Evolutionary conservation across 2,797 vertebrate genomes (phyloP).

Genomic region (Trachurus trachurus): DNA sequence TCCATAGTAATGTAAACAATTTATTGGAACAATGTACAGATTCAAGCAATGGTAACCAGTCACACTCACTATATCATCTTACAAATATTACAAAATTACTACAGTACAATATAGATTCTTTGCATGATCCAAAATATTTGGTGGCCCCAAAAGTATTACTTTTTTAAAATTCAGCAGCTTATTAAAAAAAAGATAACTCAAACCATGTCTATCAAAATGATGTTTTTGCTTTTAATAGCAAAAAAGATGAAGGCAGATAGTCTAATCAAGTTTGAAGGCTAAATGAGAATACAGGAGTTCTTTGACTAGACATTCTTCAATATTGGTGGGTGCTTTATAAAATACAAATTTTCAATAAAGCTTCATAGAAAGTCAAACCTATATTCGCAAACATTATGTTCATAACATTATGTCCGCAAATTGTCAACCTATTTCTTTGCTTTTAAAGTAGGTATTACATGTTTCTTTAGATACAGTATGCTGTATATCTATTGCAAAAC

Average conservation of each 20-base stretch:
- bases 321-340: constrained; percentile 86
- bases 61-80: constrained; percentile 97
- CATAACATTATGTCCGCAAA: constrained; percentile 80
- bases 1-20: constrained; percentile 94
- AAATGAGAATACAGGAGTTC: constrained; percentile 87
- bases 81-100: constrained; percentile 99
- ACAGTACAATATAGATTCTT: constrained; percentile 99
- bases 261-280: constrained; percentile 90
- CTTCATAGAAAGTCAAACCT: constrained; percentile 82
- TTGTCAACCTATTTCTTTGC: constrained; percentile 84
- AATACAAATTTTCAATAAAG: constrained; percentile 89
- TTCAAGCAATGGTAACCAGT: constrained; percentile 99
- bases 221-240: constrained; percentile 89
- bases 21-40: constrained; percentile 97
- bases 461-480: constrained; percentile 63
- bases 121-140: constrained; percentile 99
- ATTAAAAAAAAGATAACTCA: constrained; percentile 88
- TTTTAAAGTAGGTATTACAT: constrained; percentile 62
- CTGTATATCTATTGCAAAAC: constrained; percentile 67
- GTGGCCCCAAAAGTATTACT: constrained; percentile 95
- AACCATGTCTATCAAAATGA: constrained; percentile 94
- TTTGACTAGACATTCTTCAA: constrained; percentile 89
- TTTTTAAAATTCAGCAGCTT: constrained; percentile 97
- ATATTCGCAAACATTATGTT: constrained; percentile 77
- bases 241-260: constrained; percentile 90